Base-by-base conservation (phyloP, 2,113 vertebrate genomes). In the Pao palembangensis region DNA sequence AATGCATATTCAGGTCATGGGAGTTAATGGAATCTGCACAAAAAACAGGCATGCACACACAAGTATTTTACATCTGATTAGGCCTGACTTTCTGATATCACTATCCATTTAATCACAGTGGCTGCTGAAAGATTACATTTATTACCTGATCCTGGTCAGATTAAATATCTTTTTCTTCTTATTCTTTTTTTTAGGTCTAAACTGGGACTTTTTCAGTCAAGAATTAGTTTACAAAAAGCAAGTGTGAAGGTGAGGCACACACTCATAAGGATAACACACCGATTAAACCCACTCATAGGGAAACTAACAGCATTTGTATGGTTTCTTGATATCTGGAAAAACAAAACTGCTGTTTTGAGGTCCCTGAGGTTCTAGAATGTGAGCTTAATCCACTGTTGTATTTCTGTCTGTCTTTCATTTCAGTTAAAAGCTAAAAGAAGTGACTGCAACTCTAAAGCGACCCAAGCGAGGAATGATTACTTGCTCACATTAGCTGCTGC, bases 211-310 rank as follows among this genome's bases (percentile, higher is more conserved):
- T 99, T 98, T 77, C 97, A 99, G 82, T 99, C 96, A 72, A 93
- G 96, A 89, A 96, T 98, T 93, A 98, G 96, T 93, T 95, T 99
- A 94, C 97, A 99, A 90, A 99, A 98, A 90, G 97, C 97, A 55
- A 99, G 94, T 56, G 94, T 98, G n/a, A 99, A 99, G 94, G 97
- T 99, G 82, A 93, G 93, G 38, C 0, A 5, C 23, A 59, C 28
- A 8, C 19, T 34, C 51, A 51, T 12, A 57, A 14, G 89, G 87
- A 21, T 16, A 2, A 15, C 10, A 15, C n/a, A 3, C 5, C 41
- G 34, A 25, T 14, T 48, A 47, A 47, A n/a, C 44, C 44, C 16
- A 47, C 7, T 17, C 15, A 47, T 13, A 47, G 44, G 17, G 17
- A 47, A 47, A 47, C 44, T 28, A 28, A 28, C 25, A 28, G 25